A percentile compares a stretch with the other conserved stretches of the same genome.
Conservation (phyloP, 2,113 vertebrate genomes). For the Epinephelus cyanopodus region DNA sequence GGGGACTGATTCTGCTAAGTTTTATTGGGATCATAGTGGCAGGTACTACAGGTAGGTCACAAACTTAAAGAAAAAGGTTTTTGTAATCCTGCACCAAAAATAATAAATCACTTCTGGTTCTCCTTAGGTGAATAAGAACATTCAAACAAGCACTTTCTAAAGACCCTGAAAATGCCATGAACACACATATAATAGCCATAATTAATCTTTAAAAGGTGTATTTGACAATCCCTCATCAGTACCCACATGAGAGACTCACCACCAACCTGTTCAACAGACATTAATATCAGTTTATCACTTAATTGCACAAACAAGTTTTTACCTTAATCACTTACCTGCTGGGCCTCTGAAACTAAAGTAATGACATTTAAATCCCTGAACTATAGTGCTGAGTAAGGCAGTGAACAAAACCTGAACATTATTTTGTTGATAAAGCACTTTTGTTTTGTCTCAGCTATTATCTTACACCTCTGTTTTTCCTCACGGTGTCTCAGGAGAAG, state of each 20-base stretch:
- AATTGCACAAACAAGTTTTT: conserved; percentile 1
- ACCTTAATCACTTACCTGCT: neutral
- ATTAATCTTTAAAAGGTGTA: neutral
- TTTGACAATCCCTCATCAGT: conserved; percentile 9
- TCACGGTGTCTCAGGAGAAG: conserved; percentile 89
- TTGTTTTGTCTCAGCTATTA: neutral
- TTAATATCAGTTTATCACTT: conserved; percentile 24
- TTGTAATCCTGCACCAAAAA: neutral
- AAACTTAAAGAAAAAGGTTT: neutral
- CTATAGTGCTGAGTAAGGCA: neutral
- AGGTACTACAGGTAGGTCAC: neutral
- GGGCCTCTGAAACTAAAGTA: neutral
- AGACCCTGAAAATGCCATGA: neutral
- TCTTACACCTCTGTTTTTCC: conserved; percentile 17
- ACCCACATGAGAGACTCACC: neutral
- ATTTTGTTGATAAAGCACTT: conserved; percentile 40
- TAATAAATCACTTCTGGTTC: neutral
- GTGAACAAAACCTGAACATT: conserved; percentile 16
- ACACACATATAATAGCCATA: neutral
- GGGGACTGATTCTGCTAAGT: neutral
- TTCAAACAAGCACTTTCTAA: neutral
- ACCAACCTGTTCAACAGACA: neutral
- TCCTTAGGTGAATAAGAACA: neutral
- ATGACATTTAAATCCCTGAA: conserved; percentile 42
- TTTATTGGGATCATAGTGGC: neutral